phyloP scores from a whole-genome alignment of 2,797 vertebrate species.

The Epinephelus coioides region DNA sequence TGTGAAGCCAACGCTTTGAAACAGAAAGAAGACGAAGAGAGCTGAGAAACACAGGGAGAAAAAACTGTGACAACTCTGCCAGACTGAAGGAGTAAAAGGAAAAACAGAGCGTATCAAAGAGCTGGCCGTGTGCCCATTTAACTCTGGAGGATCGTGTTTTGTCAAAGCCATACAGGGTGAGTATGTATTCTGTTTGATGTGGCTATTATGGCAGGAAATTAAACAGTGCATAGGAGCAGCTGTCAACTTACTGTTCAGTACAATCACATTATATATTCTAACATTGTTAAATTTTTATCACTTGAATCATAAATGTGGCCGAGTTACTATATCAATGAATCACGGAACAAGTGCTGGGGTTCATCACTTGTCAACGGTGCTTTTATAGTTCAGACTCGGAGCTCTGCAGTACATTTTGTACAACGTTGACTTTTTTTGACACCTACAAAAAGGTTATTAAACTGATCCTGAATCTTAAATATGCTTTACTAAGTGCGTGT shows the following conservation, averaged over 20 bases:
- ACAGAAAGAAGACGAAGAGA: conserved; percentile 30
- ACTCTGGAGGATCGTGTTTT: conserved; percentile 49
- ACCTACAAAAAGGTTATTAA: not conserved
- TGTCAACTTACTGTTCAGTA: conserved; percentile 36
- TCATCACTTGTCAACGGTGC: conserved; percentile 58
- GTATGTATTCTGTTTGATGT: conserved; percentile 70
- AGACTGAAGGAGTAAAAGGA: conserved; percentile 41
- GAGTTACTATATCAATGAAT: conserved; percentile 37
- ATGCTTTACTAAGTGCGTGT: conserved; percentile 2
- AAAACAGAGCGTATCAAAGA: conserved; percentile 31
- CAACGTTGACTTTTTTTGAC: conserved; percentile 7
- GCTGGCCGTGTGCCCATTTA: conserved; percentile 37
- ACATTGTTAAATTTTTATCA: conserved; percentile 32
- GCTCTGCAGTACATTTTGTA: conserved; percentile 21
- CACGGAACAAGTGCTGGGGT: conserved; percentile 54
- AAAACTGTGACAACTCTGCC: conserved; percentile 46
- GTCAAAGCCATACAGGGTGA: conserved; percentile 64
- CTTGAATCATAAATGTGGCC: conserved; percentile 22
- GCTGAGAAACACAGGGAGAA: conserved; percentile 20
- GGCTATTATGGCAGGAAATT: conserved; percentile 59
- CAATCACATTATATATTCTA: conserved; percentile 36
- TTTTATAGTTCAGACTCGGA: conserved; percentile 25
- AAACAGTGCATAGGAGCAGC: conserved; percentile 53
- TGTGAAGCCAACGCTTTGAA: conserved; percentile 55
- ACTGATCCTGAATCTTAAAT: not conserved